Evolutionary conservation across 2,888 invertebrate genomes (phyloP).

Genomic region (Troilus luridus): DNA sequence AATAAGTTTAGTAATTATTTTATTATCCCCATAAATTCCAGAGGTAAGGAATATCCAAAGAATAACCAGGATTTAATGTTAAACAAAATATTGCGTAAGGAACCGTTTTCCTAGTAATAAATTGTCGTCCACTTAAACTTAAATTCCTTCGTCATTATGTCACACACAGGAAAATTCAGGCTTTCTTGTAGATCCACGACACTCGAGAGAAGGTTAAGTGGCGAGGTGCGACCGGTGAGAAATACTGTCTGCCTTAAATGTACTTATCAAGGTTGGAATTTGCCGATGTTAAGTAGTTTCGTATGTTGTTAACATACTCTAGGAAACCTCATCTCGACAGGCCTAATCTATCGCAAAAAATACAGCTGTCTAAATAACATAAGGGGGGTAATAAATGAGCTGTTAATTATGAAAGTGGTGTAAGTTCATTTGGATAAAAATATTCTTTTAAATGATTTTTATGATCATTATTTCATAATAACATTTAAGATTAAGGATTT

Average conservation of each 20-base stretch:
- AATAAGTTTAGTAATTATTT: not conserved
- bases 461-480: no score
- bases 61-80: not conserved
- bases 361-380: not conserved
- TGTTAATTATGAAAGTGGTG: no score
- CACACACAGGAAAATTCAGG: not conserved
- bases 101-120: not conserved
- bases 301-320: slow-evolving; percentile 40
- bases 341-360: not conserved
- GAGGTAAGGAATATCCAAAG: not conserved
- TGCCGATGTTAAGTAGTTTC: slow-evolving; percentile 33
- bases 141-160: not conserved
- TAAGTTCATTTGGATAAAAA: no score
- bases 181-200: not conserved
- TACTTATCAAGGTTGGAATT: slow-evolving; percentile 27
- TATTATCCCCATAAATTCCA: not conserved
- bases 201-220: slow-evolving; percentile 17
- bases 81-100: not conserved
- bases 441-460: no score
- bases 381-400: no score
- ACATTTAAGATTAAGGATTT: no score
- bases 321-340: not conserved
- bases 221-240: not conserved
- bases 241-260: slow-evolving; percentile 19
- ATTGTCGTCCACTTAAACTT: not conserved